phyloP scores from a whole-genome alignment of 2,797 vertebrate species.

The Tauraco hartlaubi region DNA sequence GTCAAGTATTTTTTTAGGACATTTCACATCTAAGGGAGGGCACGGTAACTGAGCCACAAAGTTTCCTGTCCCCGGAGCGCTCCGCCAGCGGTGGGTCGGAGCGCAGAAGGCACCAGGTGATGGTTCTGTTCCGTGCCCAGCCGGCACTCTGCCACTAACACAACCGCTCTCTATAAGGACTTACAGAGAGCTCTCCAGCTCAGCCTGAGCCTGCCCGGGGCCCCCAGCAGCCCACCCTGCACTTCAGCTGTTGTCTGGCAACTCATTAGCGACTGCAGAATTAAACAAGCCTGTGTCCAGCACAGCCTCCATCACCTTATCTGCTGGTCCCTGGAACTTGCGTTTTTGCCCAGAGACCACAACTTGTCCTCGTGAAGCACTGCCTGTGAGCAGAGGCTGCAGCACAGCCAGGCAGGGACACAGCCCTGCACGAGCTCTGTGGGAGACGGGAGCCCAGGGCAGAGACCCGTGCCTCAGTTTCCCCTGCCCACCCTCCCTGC shows the following conservation, averaged over 20 bases:
- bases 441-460: not conserved
- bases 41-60: not conserved
- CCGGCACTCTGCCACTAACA: not conserved
- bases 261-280: accelerated
- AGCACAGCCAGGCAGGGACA: not conserved
- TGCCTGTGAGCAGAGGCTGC: accelerated
- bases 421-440: accelerated
- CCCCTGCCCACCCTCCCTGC: not conserved
- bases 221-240: not conserved
- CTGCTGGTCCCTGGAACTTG: not conserved
- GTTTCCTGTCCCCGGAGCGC: not conserved
- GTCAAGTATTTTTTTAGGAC: not conserved
- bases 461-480: not conserved
- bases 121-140: not conserved
- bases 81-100: not conserved
- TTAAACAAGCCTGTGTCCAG: not conserved
- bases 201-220: accelerated
- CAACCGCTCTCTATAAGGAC: not conserved
- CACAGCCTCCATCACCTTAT: accelerated
- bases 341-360: not conserved
- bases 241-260: accelerated
- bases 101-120: not conserved
- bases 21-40: not conserved
- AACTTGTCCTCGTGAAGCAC: accelerated
- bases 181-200: not conserved